phyloP scores from a whole-genome alignment of 2,113 vertebrate genomes.

The Australoheros scitulus region DNA sequence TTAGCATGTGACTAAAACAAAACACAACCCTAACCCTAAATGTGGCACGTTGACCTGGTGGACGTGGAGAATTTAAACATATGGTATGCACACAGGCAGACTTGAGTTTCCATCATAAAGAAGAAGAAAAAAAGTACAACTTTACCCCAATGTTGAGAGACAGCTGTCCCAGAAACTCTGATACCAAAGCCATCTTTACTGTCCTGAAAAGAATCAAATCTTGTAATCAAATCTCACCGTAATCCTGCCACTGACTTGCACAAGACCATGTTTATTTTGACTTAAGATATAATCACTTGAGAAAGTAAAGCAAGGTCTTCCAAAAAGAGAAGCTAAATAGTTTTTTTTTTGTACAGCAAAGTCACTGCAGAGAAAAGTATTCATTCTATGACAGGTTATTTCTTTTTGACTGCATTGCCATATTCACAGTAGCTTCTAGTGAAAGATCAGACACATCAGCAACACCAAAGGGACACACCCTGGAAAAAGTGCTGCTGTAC shows the following conservation, averaged over 20 bases:
- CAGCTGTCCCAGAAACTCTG: slow-evolving; percentile 81
- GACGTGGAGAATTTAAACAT: background rate
- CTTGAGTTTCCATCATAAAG: background rate
- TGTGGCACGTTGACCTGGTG: background rate
- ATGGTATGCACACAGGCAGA: background rate
- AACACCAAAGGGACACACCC: slow-evolving; percentile 61
- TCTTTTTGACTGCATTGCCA: background rate
- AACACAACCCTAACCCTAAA: no score
- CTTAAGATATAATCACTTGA: slow-evolving; percentile 22
- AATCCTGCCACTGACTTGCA: slow-evolving; percentile 13
- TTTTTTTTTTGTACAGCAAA: background rate
- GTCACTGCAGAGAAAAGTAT: background rate
- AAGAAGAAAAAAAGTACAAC: background rate
- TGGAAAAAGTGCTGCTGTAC: slow-evolving; percentile 36
- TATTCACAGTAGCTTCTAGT: background rate
- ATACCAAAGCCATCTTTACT: slow-evolving; percentile 77
- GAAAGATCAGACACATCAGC: background rate
- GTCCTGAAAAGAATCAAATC: slow-evolving; percentile 54
- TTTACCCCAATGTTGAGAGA: slow-evolving; percentile 71
- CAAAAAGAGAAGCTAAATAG: background rate
- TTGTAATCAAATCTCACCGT: background rate
- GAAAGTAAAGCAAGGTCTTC: background rate
- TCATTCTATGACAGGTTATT: background rate
- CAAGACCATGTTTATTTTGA: slow-evolving; percentile 30
- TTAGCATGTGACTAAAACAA: background rate